Evolutionary conservation across 2,888 invertebrate genomes (phyloP).

Genomic region (Rhimphoctona megacephalus): DNA sequence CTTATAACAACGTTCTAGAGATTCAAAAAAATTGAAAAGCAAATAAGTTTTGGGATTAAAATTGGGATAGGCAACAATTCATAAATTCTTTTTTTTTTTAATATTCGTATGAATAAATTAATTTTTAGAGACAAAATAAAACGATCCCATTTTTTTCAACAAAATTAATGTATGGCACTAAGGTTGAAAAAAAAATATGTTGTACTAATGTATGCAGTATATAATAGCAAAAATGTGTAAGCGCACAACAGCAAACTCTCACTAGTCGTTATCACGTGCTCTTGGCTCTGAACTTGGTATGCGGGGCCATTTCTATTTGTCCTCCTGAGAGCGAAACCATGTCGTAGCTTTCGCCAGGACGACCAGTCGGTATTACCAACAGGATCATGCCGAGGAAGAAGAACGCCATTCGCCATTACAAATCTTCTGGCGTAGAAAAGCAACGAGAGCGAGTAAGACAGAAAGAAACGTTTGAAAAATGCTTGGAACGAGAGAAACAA

Average conservation of each 20-base stretch:
- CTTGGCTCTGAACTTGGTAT: conserved; percentile 44
- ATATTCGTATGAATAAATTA: no score
- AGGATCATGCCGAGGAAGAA: conserved; percentile 52
- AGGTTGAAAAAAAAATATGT: neutral
- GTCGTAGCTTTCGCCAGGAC: conserved; percentile 80
- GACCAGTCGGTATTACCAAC: conserved; percentile 69
- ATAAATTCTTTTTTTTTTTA: no score
- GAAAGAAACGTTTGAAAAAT: conserved; percentile 24
- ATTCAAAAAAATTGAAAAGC: neutral
- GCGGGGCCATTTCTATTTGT: conserved; percentile 81
- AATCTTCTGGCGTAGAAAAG: conserved; percentile 28
- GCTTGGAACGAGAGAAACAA: conserved; percentile 39
- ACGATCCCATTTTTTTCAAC: neutral
- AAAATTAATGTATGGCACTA: neutral
- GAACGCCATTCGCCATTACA: conserved; percentile 38
- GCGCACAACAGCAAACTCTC: conserved; percentile 77
- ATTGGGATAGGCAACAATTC: no score
- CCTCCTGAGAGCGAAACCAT: conserved; percentile 83
- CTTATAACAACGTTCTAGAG: neutral
- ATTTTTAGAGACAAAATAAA: neutral
- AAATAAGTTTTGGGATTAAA: neutral
- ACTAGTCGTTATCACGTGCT: conserved; percentile 79
- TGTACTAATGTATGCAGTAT: neutral
- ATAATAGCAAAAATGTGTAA: conserved; percentile 31
- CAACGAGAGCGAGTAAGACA: conserved; percentile 13